Conservation (phyloP, 2,888 invertebrate genomes). For the Lymantria monacha region DNA sequence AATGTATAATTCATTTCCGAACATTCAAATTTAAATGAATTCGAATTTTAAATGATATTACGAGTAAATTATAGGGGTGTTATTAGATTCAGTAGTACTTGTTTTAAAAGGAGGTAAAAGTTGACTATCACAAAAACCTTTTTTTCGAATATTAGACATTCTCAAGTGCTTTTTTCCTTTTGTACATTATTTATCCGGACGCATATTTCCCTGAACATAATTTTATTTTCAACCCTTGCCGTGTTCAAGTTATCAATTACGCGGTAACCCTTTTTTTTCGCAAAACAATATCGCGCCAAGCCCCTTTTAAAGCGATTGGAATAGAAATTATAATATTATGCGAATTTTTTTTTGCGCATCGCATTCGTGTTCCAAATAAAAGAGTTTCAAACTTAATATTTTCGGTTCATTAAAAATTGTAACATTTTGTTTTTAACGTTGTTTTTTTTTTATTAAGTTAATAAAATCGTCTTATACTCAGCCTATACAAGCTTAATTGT, state of each 20-base stretch:
- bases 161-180: constrained; percentile 4
- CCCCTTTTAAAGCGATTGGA: constrained; percentile 33
- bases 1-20: too few relatives aligned
- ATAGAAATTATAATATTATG: constrained; percentile 41
- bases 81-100: too few relatives aligned
- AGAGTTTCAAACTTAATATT: constrained; percentile 4
- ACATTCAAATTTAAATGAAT: too few relatives aligned
- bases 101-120: too few relatives aligned
- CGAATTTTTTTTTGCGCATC: constrained; percentile 29
- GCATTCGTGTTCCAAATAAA: constrained; percentile 12
- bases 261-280: constrained; percentile 31
- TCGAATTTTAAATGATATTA: too few relatives aligned
- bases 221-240: constrained; percentile 35
- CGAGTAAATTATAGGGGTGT: too few relatives aligned
- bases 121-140: too few relatives aligned
- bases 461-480: too few relatives aligned
- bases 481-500: too few relatives aligned
- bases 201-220: constrained; percentile 33
- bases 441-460: too few relatives aligned
- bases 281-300: constrained; percentile 33
- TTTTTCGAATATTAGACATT: too few relatives aligned
- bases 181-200: constrained; percentile 23
- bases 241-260: constrained; percentile 36
- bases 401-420: constrained; percentile 13
- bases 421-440: constrained; percentile 1